phyloP scores from a whole-genome alignment of 2,113 vertebrate species.

The Narcine bancroftii region DNA sequence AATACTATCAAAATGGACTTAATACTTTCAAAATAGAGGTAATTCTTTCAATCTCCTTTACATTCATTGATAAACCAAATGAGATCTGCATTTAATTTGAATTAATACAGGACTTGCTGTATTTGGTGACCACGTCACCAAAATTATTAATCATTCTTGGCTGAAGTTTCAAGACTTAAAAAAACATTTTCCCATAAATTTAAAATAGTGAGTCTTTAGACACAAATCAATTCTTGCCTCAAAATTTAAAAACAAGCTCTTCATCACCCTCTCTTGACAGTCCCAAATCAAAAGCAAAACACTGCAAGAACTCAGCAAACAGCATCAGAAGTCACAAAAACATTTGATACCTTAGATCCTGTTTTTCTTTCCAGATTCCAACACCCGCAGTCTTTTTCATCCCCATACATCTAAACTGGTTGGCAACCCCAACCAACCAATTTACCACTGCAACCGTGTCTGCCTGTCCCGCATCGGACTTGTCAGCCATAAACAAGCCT shows the following conservation, averaged over 20 bases:
- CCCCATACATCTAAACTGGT: no score
- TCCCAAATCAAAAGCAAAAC: no score
- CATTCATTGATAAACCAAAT: background rate
- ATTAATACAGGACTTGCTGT: background rate
- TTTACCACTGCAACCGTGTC: no score
- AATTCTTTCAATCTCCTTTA: background rate
- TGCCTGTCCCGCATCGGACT: no score
- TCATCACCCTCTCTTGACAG: no score
- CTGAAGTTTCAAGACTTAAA: background rate
- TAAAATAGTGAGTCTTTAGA: background rate
- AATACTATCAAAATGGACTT: background rate
- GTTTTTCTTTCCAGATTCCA: no score
- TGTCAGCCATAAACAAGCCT: no score
- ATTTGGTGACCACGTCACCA: background rate
- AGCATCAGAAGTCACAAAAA: no score
- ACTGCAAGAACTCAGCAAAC: no score
- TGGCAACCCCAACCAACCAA: no score
- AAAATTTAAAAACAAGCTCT: background rate
- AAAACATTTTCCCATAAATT: background rate
- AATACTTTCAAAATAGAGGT: background rate
- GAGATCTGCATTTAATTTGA: background rate
- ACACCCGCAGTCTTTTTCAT: no score
- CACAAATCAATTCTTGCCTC: background rate
- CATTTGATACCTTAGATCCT: no score
- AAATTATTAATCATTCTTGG: background rate